A percentile compares a stretch with the other conserved stretches of the same genome.
phyloP scores from a whole-genome alignment of 1,140 invertebrate species.

The Lanistes nyassanus region DNA sequence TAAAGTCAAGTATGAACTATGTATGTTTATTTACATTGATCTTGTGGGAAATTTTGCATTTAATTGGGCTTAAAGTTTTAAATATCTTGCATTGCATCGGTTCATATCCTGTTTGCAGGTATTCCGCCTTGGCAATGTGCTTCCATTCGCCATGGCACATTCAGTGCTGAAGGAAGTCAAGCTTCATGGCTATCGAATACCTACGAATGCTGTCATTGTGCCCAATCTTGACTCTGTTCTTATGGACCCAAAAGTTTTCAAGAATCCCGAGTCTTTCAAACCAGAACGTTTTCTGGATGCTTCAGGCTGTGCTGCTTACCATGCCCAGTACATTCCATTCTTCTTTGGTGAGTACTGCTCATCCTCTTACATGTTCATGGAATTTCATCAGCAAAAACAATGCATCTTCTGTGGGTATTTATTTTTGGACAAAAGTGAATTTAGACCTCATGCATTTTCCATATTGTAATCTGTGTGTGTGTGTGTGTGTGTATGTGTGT shows the following conservation, averaged over 20 bases:
- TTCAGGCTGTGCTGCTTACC: constrained; percentile 18
- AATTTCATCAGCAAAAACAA: too few relatives aligned
- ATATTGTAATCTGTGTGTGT: too few relatives aligned
- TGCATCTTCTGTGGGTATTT: too few relatives aligned
- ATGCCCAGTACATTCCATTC: constrained; percentile 35
- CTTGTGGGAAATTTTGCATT: too few relatives aligned
- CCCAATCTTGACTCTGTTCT: constrained; percentile 55
- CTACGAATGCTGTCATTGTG: constrained; percentile 53
- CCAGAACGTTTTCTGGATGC: constrained; percentile 72
- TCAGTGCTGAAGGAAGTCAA: constrained; percentile 46
- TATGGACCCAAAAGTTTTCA: constrained; percentile 69
- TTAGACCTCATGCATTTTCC: too few relatives aligned
- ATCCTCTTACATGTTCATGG: too few relatives aligned
- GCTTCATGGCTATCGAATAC: constrained; percentile 57
- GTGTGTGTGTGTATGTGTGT: too few relatives aligned
- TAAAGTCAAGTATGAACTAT: too few relatives aligned
- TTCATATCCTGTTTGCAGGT: constrained; percentile 25
- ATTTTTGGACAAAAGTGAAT: too few relatives aligned
- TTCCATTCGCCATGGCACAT: constrained; percentile 61
- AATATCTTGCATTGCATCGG: too few relatives aligned
- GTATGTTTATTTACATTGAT: too few relatives aligned
- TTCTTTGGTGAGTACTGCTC: constrained; percentile 28
- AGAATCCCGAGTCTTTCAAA: constrained; percentile 75
- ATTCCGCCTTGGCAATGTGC: constrained; percentile 35
- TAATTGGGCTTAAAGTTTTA: too few relatives aligned